Evolutionary conservation across 1,140 invertebrate species (phyloP), one percentile per base, ranked within the genome.

Genomic region (Tetragonula clypearis): DNA sequence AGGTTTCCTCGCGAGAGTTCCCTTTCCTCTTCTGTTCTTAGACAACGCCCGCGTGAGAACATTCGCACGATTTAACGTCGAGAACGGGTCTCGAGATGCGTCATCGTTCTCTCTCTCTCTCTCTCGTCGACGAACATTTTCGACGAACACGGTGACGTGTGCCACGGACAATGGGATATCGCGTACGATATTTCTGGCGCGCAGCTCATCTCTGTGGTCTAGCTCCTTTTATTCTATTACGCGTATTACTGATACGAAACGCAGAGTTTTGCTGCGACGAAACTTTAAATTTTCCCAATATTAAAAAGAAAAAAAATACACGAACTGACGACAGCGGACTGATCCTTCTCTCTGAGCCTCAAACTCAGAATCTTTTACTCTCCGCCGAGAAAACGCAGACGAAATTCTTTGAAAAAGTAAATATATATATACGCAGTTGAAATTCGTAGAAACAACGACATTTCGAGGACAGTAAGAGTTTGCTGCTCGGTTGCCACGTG

Each of bases 41-140:
- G 84, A 68, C 87, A 88, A 86, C 84, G 87, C 72, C 72, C 84
- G 87, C 62, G 75, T 85, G 69, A 86, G 62, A 81, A 77, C 21
- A 19, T 66, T 85, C 77, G 49, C 56, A 79, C 58, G 49, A 53
- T 53, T 75, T 41, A 23, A 19, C 26, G 21, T 21, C 60, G 23
- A 62, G 60, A 62, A 12, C 11, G 41, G 6, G 60, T 62, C 58
- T 23, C 53, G 49, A 69, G 21, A 3, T 30, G 19, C 55, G 65
- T 69, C 41, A 12, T 19, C 5, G 65, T 6, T 14, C 1, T 26
- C 30, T 30, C 30, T 14, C 1, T 26, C 30, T 30, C 30, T 30
- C 30, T 30, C 30, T 30, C 30, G 30, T 30, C 30, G 30, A 30
- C 19, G 12, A 76, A 55, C 5, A 19, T 0, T 55, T 14, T 21